These are phyloP conservation scores for Enteromius treurensis DNA, from an alignment of 2,797 vertebrate species.

Conservation along the genomic window DNA sequence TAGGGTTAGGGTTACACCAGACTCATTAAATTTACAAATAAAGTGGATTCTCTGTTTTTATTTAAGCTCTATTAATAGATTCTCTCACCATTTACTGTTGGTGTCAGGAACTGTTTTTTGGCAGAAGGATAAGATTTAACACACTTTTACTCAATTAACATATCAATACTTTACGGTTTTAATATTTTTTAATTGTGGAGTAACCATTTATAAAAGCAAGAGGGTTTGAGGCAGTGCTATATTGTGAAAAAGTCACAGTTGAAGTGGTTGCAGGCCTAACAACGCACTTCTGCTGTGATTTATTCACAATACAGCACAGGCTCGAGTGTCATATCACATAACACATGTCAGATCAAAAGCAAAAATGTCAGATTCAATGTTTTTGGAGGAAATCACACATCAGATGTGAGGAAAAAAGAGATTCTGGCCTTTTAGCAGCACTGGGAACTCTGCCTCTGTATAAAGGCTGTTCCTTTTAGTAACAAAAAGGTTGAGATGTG, in stretches of 20 bases:
- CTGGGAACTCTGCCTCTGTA: background rate
- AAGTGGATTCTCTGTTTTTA: no score
- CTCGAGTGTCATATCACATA: background rate
- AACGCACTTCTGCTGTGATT: background rate
- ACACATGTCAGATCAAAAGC: background rate
- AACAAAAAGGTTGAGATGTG: constrained; percentile 1
- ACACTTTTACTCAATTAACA: no score
- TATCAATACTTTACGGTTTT: no score
- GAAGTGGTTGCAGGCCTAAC: background rate
- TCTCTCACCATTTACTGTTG: no score
- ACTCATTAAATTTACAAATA: no score
- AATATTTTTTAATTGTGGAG: no score
- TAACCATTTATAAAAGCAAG: no score
- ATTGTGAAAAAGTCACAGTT: background rate
- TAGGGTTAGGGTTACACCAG: no score
- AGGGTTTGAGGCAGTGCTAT: no score
- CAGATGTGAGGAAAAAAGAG: background rate
- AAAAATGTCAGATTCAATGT: background rate
- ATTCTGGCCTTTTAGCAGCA: background rate
- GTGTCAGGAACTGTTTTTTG: no score
- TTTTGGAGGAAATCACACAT: background rate
- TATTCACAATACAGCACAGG: background rate
- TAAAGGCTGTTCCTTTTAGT: background rate
- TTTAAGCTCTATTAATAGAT: no score
- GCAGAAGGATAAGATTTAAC: no score